Percentiles rank a stretch among this genome's conserved stretches.
Conservation (phyloP, 2,888 invertebrate species). For the Augiades crinisus region DNA sequence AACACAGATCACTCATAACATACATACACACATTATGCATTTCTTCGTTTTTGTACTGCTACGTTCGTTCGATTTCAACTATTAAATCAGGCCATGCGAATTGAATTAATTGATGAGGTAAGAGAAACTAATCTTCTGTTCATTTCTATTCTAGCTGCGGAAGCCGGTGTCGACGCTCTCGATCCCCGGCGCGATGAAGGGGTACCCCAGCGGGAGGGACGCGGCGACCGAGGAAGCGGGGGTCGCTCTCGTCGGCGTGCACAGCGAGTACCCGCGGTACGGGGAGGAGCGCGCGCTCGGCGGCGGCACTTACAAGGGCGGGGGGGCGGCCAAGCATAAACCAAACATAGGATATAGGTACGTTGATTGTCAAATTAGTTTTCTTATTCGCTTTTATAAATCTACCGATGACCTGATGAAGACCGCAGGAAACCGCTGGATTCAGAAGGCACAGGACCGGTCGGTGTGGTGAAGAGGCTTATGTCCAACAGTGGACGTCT, state of each 20-base stretch:
- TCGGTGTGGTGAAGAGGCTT: no score
- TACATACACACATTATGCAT: no score
- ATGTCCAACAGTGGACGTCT: no score
- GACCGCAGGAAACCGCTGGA: no score
- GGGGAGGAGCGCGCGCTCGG: conserved; percentile 92
- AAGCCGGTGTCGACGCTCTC: conserved; percentile 98
- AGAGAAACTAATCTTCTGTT: not conserved
- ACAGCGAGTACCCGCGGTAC: conserved; percentile 95
- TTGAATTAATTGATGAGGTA: no score
- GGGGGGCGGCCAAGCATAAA: conserved; percentile 90
- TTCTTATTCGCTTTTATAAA: no score
- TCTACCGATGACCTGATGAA: no score
- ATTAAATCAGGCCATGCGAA: no score
- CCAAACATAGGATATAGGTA: conserved; percentile 95
- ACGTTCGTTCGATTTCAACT: no score
- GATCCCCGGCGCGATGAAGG: conserved; percentile 96
- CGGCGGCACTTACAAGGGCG: conserved; percentile 88
- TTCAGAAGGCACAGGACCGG: no score
- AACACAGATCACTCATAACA: no score
- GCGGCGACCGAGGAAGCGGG: conserved; percentile 90
- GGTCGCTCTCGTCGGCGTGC: conserved; percentile 93
- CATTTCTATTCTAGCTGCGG: conserved; percentile 87
- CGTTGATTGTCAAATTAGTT: conserved; percentile 27
- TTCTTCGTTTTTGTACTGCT: no score
- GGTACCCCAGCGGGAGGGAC: conserved; percentile 83